These are phyloP conservation scores for Hydrotaea diabolus DNA, from an alignment of 2,888 invertebrate genomes.

Conservation along the genomic window DNA sequence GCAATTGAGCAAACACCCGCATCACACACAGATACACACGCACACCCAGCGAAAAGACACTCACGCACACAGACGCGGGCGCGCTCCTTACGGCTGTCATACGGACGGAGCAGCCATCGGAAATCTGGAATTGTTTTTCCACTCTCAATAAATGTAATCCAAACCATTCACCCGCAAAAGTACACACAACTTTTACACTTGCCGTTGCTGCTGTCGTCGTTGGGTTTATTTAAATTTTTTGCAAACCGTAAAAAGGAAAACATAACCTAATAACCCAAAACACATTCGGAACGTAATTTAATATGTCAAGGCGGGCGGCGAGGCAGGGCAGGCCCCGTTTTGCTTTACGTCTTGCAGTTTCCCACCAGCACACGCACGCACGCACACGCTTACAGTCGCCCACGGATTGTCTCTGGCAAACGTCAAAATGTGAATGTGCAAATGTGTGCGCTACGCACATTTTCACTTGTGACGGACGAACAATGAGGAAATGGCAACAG, in stretches of 20 bases:
- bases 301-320: constrained; percentile 21
- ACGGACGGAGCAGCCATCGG: constrained; percentile 21
- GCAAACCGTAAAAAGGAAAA: constrained; percentile 51
- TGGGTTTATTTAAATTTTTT: constrained; percentile 51
- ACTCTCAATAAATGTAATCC: constrained; percentile 49
- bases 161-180: constrained; percentile 60
- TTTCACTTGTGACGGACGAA: constrained; percentile 19
- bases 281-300: constrained; percentile 47
- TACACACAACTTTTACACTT: constrained; percentile 58
- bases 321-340: constrained; percentile 31
- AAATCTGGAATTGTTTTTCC: constrained; percentile 50
- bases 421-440: constrained; percentile 27
- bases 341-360: not conserved
- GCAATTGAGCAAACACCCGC: constrained; percentile 38
- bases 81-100: not conserved
- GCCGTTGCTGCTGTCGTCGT: constrained; percentile 31
- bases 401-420: not conserved
- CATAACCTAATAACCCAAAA: constrained; percentile 67
- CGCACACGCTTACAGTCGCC: not conserved
- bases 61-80: not conserved
- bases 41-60: not conserved
- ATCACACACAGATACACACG: constrained; percentile 5
- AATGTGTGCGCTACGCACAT: constrained; percentile 45
- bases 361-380: constrained; percentile 13
- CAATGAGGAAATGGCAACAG: constrained; percentile 50